phyloP scores from a whole-genome alignment of 2,888 invertebrate genomes.

The Drosophila niveifrons region DNA sequence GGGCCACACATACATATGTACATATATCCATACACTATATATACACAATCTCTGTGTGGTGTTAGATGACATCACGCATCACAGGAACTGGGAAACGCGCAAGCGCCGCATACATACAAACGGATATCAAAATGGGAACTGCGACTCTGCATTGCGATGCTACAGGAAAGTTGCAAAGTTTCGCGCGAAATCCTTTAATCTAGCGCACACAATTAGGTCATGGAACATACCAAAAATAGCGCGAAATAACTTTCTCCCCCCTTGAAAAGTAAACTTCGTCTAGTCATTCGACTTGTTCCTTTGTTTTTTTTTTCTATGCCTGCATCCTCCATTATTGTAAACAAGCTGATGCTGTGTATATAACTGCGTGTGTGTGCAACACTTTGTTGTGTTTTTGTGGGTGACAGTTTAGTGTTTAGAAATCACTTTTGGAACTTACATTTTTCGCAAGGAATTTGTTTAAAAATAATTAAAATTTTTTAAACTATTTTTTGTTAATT shows the following conservation, averaged over 20 bases:
- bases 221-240: constrained; percentile 44
- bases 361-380: not conserved
- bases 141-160: constrained; percentile 65
- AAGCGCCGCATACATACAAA: constrained; percentile 67
- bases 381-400: constrained; percentile 4
- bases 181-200: constrained; percentile 14
- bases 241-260: not conserved
- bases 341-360: constrained; percentile 26
- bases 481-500: constrained; percentile 5
- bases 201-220: constrained; percentile 45
- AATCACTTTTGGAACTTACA: constrained; percentile 36
- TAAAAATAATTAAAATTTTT: constrained; percentile 22
- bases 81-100: constrained; percentile 42
- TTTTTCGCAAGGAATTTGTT: not conserved
- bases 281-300: not conserved
- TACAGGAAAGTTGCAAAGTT: constrained; percentile 32
- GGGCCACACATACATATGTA: constrained; percentile 15
- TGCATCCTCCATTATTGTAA: constrained; percentile 14
- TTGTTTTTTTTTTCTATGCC: not conserved
- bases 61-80: constrained; percentile 78
- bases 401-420: not conserved
- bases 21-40: constrained; percentile 6
- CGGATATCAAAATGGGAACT: constrained; percentile 44
- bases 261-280: constrained; percentile 3
- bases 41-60: constrained; percentile 29